Base-by-base conservation (phyloP, 2,797 vertebrate species). In the Xyrichtys novacula region DNA sequence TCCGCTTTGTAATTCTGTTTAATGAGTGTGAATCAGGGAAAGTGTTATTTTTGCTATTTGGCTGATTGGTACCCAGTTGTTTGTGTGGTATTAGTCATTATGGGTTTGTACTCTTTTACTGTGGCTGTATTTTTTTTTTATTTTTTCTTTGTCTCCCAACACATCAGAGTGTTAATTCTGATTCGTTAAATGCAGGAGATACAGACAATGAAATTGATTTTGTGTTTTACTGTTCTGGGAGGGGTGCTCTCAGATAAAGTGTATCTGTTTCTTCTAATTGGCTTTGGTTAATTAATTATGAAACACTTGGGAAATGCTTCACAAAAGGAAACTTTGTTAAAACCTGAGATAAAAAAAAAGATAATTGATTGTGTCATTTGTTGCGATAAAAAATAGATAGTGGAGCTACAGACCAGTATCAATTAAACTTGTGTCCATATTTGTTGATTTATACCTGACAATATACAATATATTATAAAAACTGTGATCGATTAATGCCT, bases 11-110 rank as follows among this genome's bases (percentile, higher is more conserved):
- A 74, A 70, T 85, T 78, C 59, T 7, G 46, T 64, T 74, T 77
- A 80, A 80, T 81, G 59, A 81, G 44, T 71, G 53, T 80, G 75
- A 87, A 87, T 88, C 48, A 71, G 71, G 43, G 44, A 17, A 58
- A 77, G 69, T 58, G 65, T 72, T 67, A 39, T 76, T 84, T 80
- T 62, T 65, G 47, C 61, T 76, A 5, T 78, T 57, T 72, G 77
- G 71, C 58, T 80, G 57, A 87, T 83, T 77, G 64, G 49, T 64
- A 42, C 75, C 52, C 47, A 16, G 76, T 78, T 83, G 59, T 83
- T 71, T 77, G 61, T 80, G 56, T 73, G 52, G 73, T 76, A 69
- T 86, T 76, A 73, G 67, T 83, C 73, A 76, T 84, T 75, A 77
- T 5, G 46, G 58, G 36, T 75, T 58, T 59, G 60, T 69, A 76